Evolutionary conservation across 2,797 vertebrate genomes (phyloP).

Genomic region (Buphagus erythrorhynchus): DNA sequence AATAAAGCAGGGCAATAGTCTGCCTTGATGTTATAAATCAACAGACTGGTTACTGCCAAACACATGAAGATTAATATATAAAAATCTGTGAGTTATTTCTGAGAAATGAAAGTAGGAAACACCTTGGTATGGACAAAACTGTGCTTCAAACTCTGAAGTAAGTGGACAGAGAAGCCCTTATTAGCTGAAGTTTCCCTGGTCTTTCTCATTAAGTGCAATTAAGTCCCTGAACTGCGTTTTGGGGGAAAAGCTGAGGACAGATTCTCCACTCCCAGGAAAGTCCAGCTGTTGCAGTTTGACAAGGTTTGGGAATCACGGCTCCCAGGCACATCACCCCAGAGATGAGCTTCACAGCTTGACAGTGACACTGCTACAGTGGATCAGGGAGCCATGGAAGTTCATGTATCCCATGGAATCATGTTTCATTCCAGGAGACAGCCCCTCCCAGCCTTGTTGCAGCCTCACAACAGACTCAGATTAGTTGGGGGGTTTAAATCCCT

Average conservation of each 20-base stretch:
- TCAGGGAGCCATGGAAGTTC: neutral
- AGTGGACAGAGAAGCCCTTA: neutral
- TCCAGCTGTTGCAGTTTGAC: neutral
- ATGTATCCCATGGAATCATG: neutral
- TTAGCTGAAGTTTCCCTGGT: neutral
- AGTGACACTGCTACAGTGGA: neutral
- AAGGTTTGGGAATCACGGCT: neutral
- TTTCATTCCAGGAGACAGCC: neutral
- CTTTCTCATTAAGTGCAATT: neutral
- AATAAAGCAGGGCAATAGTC: slow-evolving; percentile 12
- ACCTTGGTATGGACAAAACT: neutral
- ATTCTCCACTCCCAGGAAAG: neutral
- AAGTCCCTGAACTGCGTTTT: neutral
- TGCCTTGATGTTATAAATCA: slow-evolving; percentile 55
- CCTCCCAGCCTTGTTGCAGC: neutral
- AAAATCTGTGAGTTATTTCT: neutral
- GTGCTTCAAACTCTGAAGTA: neutral
- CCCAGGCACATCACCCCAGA: neutral
- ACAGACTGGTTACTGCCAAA: slow-evolving; percentile 40
- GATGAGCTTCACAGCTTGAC: neutral
- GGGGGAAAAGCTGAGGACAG: neutral
- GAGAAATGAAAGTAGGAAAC: neutral
- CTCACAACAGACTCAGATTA: neutral
- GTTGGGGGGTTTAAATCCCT: neutral
- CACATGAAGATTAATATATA: slow-evolving; percentile 54